Evolutionary conservation across 1,140 invertebrate species (phyloP).

Genomic region (Archivesica marissinica): DNA sequence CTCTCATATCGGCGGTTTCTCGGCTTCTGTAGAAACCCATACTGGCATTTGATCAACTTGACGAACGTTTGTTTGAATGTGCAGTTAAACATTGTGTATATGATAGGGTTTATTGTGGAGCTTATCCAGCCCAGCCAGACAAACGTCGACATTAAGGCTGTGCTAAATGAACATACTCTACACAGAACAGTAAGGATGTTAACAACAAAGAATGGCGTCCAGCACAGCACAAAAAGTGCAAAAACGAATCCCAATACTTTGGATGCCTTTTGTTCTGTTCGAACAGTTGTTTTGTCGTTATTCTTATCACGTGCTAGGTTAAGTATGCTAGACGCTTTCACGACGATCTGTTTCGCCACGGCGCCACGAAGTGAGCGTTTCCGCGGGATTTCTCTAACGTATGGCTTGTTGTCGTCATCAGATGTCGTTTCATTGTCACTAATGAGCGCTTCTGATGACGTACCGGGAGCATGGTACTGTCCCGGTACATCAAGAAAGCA

Average conservation of each 20-base stretch:
- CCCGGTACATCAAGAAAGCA: slow-evolving; percentile 23
- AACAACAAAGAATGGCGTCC: slow-evolving; percentile 78
- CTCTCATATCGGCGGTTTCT: neutral
- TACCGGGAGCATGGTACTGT: neutral
- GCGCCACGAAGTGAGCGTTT: slow-evolving; percentile 50
- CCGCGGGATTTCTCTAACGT: neutral
- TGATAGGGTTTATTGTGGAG: slow-evolving; percentile 79
- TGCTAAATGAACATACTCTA: slow-evolving; percentile 84
- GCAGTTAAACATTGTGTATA: slow-evolving; percentile 80
- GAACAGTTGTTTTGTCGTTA: slow-evolving; percentile 53
- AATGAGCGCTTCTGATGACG: slow-evolving; percentile 42
- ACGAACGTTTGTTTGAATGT: slow-evolving; percentile 75
- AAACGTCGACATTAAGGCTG: slow-evolving; percentile 63
- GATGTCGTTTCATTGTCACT: slow-evolving; percentile 15
- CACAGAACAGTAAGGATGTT: slow-evolving; percentile 74
- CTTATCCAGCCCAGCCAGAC: slow-evolving; percentile 79
- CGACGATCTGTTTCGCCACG: slow-evolving; percentile 63
- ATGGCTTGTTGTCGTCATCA: slow-evolving; percentile 35
- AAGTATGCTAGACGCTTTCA: slow-evolving; percentile 65
- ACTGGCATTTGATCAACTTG: slow-evolving; percentile 70
- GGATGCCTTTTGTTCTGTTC: slow-evolving; percentile 96
- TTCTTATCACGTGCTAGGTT: slow-evolving; percentile 41
- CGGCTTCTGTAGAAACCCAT: slow-evolving; percentile 35
- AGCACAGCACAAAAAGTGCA: slow-evolving; percentile 72
- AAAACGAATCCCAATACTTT: slow-evolving; percentile 83